Evolutionary conservation across 2,113 vertebrate species (phyloP).

Genomic region (Pteropus alecto): DNA sequence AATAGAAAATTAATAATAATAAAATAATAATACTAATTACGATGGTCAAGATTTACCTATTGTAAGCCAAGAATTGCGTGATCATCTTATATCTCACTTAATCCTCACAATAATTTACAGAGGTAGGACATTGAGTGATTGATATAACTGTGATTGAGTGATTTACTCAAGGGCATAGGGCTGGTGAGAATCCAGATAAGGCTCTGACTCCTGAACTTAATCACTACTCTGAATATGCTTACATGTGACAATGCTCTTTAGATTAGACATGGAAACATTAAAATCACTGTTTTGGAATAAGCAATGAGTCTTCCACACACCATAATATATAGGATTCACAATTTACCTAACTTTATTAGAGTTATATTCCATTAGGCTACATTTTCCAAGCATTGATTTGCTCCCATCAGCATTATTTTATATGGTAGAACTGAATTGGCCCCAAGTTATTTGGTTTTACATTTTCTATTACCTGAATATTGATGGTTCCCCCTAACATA

Average conservation of each 20-base stretch:
- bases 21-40: conserved; percentile 7
- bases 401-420: conserved; percentile 37
- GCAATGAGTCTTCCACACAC: not conserved
- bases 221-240: not conserved
- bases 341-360: conserved; percentile 25
- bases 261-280: not conserved
- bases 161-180: not conserved
- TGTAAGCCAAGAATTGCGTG: not conserved
- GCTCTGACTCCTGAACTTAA: not conserved
- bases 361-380: not conserved
- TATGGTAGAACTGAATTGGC: not conserved
- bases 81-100: not conserved
- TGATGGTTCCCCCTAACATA: not conserved
- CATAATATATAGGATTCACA: not conserved
- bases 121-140: not conserved
- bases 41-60: not conserved
- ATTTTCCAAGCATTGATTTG: conserved; percentile 24
- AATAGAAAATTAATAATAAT: not conserved
- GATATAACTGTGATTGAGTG: not conserved
- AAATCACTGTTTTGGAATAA: conserved; percentile 14
- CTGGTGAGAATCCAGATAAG: not conserved
- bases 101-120: not conserved
- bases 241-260: not conserved
- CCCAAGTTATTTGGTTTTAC: not conserved
- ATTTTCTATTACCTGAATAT: conserved; percentile 35